phyloP scores from a whole-genome alignment of 2,888 invertebrate genomes.

The Chesias legatella region DNA sequence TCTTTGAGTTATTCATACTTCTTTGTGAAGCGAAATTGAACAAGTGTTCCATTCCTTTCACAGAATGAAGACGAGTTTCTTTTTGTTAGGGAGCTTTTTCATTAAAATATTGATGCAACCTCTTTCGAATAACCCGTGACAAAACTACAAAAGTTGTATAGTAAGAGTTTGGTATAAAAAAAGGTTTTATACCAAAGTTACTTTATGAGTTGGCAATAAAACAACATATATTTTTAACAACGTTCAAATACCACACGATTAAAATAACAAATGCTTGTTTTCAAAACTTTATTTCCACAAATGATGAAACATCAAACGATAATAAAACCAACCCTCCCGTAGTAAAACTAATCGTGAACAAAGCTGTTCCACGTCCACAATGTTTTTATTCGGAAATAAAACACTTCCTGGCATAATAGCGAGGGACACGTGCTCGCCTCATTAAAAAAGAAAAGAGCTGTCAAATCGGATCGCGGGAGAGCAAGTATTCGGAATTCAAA shows the following conservation, averaged over 20 bases:
- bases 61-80: constrained; percentile 13
- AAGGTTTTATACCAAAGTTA: too few species aligned
- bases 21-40: constrained; percentile 38
- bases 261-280: constrained; percentile 5
- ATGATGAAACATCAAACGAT: constrained; percentile 14
- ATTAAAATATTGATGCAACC: not conserved
- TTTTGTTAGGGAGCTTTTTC: constrained; percentile 4
- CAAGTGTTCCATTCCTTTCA: constrained; percentile 29
- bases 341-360: constrained; percentile 29
- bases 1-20: constrained; percentile 31
- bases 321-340: constrained; percentile 23
- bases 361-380: constrained; percentile 22
- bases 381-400: constrained; percentile 29
- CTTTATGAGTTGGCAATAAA: too few species aligned
- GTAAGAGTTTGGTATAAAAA: too few species aligned
- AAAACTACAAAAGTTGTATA: too few species aligned
- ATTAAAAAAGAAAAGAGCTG: constrained; percentile 33
- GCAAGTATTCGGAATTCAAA: constrained; percentile 34
- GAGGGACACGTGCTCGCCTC: constrained; percentile 32
- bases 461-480: constrained; percentile 34
- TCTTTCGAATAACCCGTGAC: too few species aligned
- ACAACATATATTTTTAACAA: not conserved
- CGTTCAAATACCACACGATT: constrained; percentile 5
- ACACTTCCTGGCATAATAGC: constrained; percentile 32
- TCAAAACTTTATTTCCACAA: constrained; percentile 18